Conservation (phyloP, 1,140 invertebrate species). For the Spodoptera litura region DNA sequence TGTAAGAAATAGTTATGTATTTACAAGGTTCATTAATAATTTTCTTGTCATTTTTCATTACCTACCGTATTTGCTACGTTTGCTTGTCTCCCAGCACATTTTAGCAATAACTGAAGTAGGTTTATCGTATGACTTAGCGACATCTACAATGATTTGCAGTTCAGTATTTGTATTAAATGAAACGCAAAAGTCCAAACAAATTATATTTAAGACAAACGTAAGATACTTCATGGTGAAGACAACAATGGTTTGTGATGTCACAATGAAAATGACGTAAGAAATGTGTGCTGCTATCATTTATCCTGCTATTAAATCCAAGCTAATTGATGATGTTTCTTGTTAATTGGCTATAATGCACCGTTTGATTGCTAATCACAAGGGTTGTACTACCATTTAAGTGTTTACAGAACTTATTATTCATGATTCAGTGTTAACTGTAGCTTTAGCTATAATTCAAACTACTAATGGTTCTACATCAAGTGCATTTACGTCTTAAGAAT, state of each 20-base stretch:
- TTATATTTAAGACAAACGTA: constrained; percentile 23
- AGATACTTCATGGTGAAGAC: constrained; percentile 15
- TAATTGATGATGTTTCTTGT: constrained; percentile 3
- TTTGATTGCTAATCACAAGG: constrained; percentile 17
- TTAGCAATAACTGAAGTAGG: constrained; percentile 59
- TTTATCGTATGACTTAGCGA: constrained; percentile 62
- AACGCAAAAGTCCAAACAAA: constrained; percentile 23
- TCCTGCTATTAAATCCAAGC: background rate
- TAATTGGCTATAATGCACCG: constrained; percentile 26
- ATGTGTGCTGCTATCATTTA: background rate
- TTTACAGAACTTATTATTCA: constrained; percentile 14
- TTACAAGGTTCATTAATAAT: background rate
- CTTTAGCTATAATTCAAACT: constrained; percentile 2
- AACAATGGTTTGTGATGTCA: background rate
- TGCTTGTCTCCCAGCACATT: constrained; percentile 60
- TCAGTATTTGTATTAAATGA: constrained; percentile 49
- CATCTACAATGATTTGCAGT: constrained; percentile 59
- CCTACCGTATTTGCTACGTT: constrained; percentile 50
- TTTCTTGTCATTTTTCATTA: background rate
- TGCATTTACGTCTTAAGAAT: background rate
- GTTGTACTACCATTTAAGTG: constrained; percentile 8
- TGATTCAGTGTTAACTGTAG: constrained; percentile 13
- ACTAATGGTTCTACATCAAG: background rate
- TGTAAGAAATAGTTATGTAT: constrained; percentile 1
- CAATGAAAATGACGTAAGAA: background rate